Evolutionary conservation across 2,888 invertebrate genomes (phyloP).

Genomic region (Pimpla rufipes): DNA sequence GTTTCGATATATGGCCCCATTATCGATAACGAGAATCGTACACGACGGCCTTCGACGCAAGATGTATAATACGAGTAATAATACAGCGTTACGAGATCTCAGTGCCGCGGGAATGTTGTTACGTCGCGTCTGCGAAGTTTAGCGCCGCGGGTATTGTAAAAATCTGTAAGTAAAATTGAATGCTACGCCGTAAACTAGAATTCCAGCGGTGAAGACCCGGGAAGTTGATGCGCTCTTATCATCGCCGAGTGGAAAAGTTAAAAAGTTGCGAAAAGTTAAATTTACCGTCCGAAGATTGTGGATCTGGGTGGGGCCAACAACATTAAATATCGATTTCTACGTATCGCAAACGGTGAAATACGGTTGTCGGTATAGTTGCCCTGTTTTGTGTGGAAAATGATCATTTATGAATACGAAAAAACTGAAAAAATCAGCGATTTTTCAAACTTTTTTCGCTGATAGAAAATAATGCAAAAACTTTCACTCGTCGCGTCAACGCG

Average conservation of each 20-base stretch:
- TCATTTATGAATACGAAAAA: not conserved
- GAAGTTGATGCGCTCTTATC: not conserved
- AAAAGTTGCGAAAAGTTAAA: not conserved
- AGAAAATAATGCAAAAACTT: not conserved
- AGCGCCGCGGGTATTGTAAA: slow-evolving; percentile 1
- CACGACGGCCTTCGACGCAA: slow-evolving; percentile 14
- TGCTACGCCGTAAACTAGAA: not conserved
- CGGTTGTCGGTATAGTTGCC: not conserved
- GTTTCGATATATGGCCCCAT: slow-evolving; percentile 35
- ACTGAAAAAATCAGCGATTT: not conserved
- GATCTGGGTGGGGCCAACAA: not conserved
- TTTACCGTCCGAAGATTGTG: not conserved
- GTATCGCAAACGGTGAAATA: not conserved
- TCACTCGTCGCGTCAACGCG: not conserved
- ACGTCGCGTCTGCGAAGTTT: slow-evolving; percentile 1
- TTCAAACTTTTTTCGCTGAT: not conserved
- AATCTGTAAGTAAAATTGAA: slow-evolving; percentile 2
- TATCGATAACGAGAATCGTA: slow-evolving; percentile 61
- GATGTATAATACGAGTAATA: slow-evolving; percentile 28
- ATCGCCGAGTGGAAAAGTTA: not conserved
- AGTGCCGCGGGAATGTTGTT: not conserved
- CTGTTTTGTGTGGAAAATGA: not conserved
- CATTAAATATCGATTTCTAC: not conserved
- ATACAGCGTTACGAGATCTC: not conserved
- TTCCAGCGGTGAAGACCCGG: not conserved